Conservation (phyloP, 2,797 vertebrate genomes). For the Centroberyx gerrardi region DNA sequence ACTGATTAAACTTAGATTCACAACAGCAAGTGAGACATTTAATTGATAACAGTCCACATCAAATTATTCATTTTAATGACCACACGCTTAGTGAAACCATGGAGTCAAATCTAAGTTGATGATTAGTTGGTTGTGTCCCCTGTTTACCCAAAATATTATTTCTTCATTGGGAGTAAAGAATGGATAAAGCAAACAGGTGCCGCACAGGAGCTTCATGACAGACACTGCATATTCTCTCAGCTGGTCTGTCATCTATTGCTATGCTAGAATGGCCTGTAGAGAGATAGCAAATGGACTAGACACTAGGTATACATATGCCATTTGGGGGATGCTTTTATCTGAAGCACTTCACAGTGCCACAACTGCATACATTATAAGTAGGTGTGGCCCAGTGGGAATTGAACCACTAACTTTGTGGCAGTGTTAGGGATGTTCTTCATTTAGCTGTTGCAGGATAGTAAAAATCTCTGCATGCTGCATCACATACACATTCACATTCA, state of each 20-base stretch:
- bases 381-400: not conserved
- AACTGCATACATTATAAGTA: not conserved
- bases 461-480: too few relatives aligned
- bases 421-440: too few relatives aligned
- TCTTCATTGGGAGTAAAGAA: not conserved
- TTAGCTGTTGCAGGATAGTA: too few relatives aligned
- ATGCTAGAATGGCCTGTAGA: slow-evolving; percentile 70
- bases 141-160: not conserved
- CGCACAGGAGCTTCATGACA: not conserved
- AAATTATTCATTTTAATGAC: not conserved
- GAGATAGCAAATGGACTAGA: slow-evolving; percentile 29
- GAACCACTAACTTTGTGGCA: not conserved
- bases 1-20: not conserved
- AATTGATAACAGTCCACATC: too few relatives aligned
- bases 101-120: not conserved
- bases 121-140: not conserved
- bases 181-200: not conserved
- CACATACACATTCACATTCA: not conserved
- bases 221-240: slow-evolving; percentile 68
- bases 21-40: too few relatives aligned
- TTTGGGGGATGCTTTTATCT: not conserved
- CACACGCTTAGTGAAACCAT: not conserved
- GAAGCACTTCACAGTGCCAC: too few relatives aligned
- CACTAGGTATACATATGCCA: not conserved
- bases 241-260: slow-evolving; percentile 64